These are phyloP conservation scores for Pseudoatta argentina DNA, from an alignment of 1,140 invertebrate genomes.

Conservation along the genomic window DNA sequence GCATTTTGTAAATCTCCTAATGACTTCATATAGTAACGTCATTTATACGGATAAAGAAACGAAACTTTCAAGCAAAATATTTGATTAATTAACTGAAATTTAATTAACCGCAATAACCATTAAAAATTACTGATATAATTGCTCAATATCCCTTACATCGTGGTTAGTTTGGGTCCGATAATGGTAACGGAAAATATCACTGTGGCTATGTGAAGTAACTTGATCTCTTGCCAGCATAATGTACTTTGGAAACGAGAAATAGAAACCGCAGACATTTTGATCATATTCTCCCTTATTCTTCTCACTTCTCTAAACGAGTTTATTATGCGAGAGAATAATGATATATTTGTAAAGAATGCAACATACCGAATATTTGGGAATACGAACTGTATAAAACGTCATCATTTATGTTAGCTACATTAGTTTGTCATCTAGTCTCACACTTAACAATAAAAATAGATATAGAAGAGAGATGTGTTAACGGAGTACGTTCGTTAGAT, in stretches of 20 bases:
- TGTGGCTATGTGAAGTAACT: conserved; percentile 38
- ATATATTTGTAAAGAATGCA: conserved; percentile 15
- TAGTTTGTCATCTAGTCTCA: not conserved
- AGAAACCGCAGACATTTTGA: conserved; percentile 62
- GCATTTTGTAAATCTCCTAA: not conserved
- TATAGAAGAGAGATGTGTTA: not conserved
- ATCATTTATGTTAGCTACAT: not conserved
- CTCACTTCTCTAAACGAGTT: conserved; percentile 13
- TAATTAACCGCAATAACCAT: conserved; percentile 4
- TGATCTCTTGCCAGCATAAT: conserved; percentile 58
- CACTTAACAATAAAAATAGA: not conserved
- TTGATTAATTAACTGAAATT: conserved; percentile 25
- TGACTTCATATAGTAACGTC: not conserved
- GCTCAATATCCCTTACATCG: conserved; percentile 32
- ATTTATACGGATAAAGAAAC: not conserved
- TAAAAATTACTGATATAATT: conserved; percentile 50
- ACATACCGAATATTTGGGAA: conserved; percentile 10
- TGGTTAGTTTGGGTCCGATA: conserved; percentile 28
- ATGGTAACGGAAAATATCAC: conserved; percentile 33
- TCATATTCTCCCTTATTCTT: conserved; percentile 15
- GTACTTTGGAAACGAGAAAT: conserved; percentile 45
- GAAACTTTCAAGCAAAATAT: not conserved
- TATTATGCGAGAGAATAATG: conserved; percentile 49
- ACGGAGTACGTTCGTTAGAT: not conserved
- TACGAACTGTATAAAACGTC: not conserved